phyloP scores from a whole-genome alignment of 2,888 invertebrate species.

The Deilephila porcellus region DNA sequence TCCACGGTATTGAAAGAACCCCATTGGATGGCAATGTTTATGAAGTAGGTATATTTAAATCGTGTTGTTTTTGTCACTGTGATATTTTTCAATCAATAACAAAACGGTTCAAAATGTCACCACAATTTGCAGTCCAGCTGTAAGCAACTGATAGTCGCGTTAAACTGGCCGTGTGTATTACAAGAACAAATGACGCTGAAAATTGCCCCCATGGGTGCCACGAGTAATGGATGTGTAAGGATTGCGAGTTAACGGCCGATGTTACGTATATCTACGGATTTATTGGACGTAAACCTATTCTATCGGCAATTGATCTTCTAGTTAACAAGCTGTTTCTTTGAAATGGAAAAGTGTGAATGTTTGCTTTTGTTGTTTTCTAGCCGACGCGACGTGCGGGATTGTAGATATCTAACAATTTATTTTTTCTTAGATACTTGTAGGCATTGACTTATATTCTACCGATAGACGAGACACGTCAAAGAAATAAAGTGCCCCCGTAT shows the following conservation, averaged over 20 bases:
- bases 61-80: too few species aligned
- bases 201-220: slow-evolving; percentile 37
- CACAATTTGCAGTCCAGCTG: slow-evolving; percentile 37
- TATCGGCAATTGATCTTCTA: slow-evolving; percentile 28
- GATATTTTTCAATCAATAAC: too few species aligned
- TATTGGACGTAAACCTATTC: slow-evolving; percentile 34
- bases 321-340: not conserved
- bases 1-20: too few species aligned
- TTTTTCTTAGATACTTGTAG: not conserved
- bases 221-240: slow-evolving; percentile 17
- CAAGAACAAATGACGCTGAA: slow-evolving; percentile 39
- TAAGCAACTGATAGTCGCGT: slow-evolving; percentile 38
- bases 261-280: slow-evolving; percentile 2
- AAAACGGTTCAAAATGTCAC: not conserved
- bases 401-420: too few species aligned
- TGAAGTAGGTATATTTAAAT: too few species aligned
- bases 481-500: too few species aligned
- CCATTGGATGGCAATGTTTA: too few species aligned
- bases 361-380: not conserved
- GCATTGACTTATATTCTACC: too few species aligned
- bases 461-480: too few species aligned
- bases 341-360: not conserved
- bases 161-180: slow-evolving; percentile 39
- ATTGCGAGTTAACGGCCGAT: slow-evolving; percentile 23
- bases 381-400: not conserved